A percentile compares a stretch with the other conserved stretches of the same genome.
These are phyloP conservation scores for Orycteropus afer DNA, from an alignment of 2,113 vertebrate genomes.

Conservation along the genomic window DNA sequence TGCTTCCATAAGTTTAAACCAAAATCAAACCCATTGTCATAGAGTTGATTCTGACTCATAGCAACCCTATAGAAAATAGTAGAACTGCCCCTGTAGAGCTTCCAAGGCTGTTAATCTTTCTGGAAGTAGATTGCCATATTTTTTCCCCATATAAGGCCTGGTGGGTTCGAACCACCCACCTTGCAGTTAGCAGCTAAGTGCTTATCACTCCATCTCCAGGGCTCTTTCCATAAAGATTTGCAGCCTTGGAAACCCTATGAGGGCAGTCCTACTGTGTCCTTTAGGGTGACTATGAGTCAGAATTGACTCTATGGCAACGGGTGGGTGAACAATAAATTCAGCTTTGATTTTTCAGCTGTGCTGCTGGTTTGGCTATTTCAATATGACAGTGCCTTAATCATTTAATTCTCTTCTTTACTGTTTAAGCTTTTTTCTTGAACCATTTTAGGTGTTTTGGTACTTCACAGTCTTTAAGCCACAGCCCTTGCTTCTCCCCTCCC, in stretches of 20 bases:
- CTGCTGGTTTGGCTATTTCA: conserved; percentile 24
- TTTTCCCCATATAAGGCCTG: neutral
- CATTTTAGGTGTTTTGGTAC: neutral
- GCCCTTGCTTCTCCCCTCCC: neutral
- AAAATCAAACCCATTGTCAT: neutral
- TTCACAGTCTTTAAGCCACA: neutral
- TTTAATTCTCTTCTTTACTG: conserved; percentile 22
- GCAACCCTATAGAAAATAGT: neutral
- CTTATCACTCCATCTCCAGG: no score
- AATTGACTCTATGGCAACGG: neutral
- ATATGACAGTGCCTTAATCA: conserved; percentile 33
- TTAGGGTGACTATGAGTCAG: neutral
- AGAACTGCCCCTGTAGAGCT: neutral
- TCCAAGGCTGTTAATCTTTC: neutral
- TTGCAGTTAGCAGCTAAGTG: neutral
- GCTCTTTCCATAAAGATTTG: neutral
- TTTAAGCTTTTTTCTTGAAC: neutral
- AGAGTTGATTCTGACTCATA: neutral
- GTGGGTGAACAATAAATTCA: conserved; percentile 7
- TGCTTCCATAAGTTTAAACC: neutral
- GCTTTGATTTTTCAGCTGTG: conserved; percentile 57
- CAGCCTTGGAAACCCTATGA: neutral
- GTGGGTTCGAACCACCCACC: neutral
- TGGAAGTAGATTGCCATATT: neutral
- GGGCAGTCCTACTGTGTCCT: neutral